Evolutionary conservation across 2,888 invertebrate species (phyloP), one percentile per base, ranked within the genome.

Genomic region (Pandemis cinnamomeana): DNA sequence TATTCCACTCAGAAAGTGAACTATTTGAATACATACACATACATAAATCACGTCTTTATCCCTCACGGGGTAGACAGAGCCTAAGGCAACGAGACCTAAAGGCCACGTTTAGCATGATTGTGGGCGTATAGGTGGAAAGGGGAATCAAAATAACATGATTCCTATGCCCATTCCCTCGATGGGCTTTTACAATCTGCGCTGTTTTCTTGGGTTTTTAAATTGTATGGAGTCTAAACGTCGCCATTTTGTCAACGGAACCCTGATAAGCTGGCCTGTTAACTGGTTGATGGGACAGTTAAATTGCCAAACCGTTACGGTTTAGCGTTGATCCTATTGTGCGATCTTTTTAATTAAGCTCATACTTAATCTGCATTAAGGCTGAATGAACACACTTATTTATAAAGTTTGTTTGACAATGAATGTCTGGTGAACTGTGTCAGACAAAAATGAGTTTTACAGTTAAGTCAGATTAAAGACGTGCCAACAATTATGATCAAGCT

Each of bases 241-340:
- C 27, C 27, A 6, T n/a, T 5, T n/a, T 51, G 5, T 5, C 7
- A 46, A 3, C 11, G 11, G 69, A 66, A 42, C 60, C 36, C 42
- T 48, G 27, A 69, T 67, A 63, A 51, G 67, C 58, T 67, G 53
- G 15, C 58, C 51, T 58, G 36, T 55, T 53, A 69, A 48, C 58
- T 58, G 58, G 58, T 72, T 42, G 27, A 64, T 51, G 64, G 69
- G 60, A 66, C 60, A 66, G 67, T 73, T 70, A 70, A 60, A 63
- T 69, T 41, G 64, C 62, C 44, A 5, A 70, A 70, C 69, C 73
- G 66, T 73, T 70, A 71, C 51, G 20, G 36, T 20, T 66, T 66
- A 73, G 60, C 69, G 69, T 69, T 73, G 51, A 44, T 69, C 20
- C 73, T 53, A 60, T 73, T 73, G 73, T 73, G 51, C 42, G 69